Evolutionary conservation across 2,888 invertebrate species (phyloP).

Genomic region (Hedya salicella): DNA sequence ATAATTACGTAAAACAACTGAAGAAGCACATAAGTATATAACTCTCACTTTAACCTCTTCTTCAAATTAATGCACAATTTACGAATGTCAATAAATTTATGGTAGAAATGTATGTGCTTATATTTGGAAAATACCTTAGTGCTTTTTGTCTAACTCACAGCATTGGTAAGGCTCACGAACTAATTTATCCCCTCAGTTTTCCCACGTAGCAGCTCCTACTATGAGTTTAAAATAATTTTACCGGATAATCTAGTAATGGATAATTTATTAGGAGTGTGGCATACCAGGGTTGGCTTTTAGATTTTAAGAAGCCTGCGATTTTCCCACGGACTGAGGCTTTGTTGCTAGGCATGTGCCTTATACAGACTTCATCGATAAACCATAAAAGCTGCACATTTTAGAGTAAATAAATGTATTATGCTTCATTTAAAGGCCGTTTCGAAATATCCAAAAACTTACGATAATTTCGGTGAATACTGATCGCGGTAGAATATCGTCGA

Average conservation of each 20-base stretch:
- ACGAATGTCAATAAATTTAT: too few species aligned
- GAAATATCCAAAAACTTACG: neutral
- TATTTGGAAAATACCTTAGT: neutral
- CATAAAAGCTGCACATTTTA: conserved; percentile 35
- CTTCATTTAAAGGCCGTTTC: conserved; percentile 15
- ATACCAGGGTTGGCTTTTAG: conserved; percentile 58
- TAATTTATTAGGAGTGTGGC: conserved; percentile 57
- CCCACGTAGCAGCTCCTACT: conserved; percentile 26
- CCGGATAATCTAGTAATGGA: conserved; percentile 63
- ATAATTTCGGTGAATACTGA: neutral
- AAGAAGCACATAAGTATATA: too few species aligned
- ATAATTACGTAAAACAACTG: too few species aligned
- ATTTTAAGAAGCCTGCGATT: conserved; percentile 75
- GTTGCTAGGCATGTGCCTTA: conserved; percentile 62
- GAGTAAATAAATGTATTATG: conserved; percentile 27
- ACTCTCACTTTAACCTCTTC: too few species aligned
- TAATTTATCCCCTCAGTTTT: conserved; percentile 5
- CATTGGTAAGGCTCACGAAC: neutral
- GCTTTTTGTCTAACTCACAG: neutral
- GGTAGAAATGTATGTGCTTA: neutral
- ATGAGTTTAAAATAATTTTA: conserved; percentile 52
- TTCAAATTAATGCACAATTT: too few species aligned
- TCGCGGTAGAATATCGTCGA: neutral
- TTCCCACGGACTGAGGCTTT: conserved; percentile 75
- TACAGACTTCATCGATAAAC: conserved; percentile 62